Base-by-base conservation (phyloP, 1,140 invertebrate species). In the Stegodyphus mimosarum region DNA sequence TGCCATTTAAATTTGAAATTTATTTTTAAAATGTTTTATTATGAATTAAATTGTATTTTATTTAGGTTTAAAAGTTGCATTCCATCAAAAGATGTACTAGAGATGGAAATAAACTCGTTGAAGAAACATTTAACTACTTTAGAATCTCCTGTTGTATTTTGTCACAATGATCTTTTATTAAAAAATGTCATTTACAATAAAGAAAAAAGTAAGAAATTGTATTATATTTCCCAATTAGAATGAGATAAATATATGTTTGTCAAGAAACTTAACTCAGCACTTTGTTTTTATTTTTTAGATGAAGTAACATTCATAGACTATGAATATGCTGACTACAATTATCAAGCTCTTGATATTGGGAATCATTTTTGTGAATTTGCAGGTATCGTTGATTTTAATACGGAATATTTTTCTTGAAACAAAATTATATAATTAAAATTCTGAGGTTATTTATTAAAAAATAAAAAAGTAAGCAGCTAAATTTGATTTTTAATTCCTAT, bases 361-460 rank as follows among this genome's bases (percentile, higher is more conserved):
- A 99, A 99, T 92, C 98, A 99, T 92, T 99, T 99, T 92, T 94
- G 95, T 89, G 98, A 99, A 93, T 99, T 97, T 93, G 96, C 95
- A 89, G 98, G 98, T 95, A 92, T 33, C 3, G 33, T 33, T 33
- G 33, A 33, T 33, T n/a, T 33, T 33, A 33, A 33, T 33, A 3
- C 3, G 3, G 33, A 33, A 33, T 33, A 33, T 33, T 33, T 33
- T 33, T 33, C 33, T 33, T 33, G 33, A 33, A 33, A 33, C 33
- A 33, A 33, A 33, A 33, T 33, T 33, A 33, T 33, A 33, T 33
- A 33, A 33, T 33, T 33, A 33, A 33, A 33, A 33, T 33, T 33
- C 3, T 33, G 33, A 33, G 33, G 33, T 33, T 33, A 33, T 33
- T 33, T 33, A 33, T 33, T 33, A 33, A 33, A n/a, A 33, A 33